Base-by-base conservation (phyloP, 92 coral and sea anemone species). In the Chrysogorgia sp. region DNA sequence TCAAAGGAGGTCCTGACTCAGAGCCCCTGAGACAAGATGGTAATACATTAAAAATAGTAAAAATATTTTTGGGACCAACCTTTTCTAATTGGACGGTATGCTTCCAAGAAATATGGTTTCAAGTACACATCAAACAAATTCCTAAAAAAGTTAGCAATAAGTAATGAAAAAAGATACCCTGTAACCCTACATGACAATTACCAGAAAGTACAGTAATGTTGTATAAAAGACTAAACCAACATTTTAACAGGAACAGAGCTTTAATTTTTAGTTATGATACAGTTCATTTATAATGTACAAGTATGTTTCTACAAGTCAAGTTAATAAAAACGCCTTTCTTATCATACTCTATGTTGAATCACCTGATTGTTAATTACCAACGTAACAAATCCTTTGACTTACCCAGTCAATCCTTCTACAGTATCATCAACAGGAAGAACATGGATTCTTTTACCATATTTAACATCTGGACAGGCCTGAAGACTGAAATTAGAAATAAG, bases 391-490 rank as follows among this genome's bases (percentile, higher is more conserved):
- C 1, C 12, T 15, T 65, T 31, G 41, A 80, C 88, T 67, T 78
- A 94, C 98, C 98, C 98, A 32, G 98, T 94, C 1, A 94, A 81
- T 17, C 98, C 98, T 72, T 94, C 98, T 25, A 94, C 96, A 33
- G 98, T 94, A 77, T 94, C 98, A 64, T 94, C 98, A 82, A 94
- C 40, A 7, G 98, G 98, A 19, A 94, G 84, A 31, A 94, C 98
- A 81, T 94, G 98, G 53, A 94, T 94, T 71, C 98, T 87, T 76
- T 94, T 94, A 32, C 98, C 98, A 75, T 94, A 94, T 67, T 94
- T 94, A 50, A 94, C 98, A 83, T 94, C 98, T 56, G 98, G 98
- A 66, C 98, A 94, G 37, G 98, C 92, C 55, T 94, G 98, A 14
- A 94, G 97, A 83, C 98, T 94, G 81, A 6, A 76, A 58, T 59